Evolutionary conservation across 2,797 vertebrate species (phyloP).

Genomic region (Uromys caudimaculatus): DNA sequence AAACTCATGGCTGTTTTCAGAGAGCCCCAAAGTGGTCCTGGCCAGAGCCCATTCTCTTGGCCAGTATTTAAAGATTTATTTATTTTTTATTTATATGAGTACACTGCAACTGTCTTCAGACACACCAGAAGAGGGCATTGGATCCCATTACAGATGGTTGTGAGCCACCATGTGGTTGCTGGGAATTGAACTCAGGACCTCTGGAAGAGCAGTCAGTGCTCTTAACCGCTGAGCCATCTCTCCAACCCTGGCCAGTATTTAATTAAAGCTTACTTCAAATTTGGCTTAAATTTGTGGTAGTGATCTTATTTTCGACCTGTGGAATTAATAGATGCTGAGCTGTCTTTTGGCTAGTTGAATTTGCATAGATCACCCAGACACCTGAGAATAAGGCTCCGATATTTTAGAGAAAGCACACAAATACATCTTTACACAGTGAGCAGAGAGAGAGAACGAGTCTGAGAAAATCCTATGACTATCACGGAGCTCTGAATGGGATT

Average conservation of each 20-base stretch:
- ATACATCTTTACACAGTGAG: not conserved
- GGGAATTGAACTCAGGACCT: too few species aligned
- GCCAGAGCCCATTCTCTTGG: not conserved
- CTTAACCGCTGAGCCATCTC: too few species aligned
- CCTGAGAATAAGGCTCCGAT: not conserved
- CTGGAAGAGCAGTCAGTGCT: too few species aligned
- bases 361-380: not conserved
- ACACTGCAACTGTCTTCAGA: too few species aligned
- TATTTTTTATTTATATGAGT: too few species aligned
- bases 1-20: not conserved
- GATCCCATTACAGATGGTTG: too few species aligned
- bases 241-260: not conserved
- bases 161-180: too few species aligned
- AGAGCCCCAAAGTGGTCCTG: not conserved
- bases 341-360: not conserved
- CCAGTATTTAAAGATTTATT: not conserved
- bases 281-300: not conserved
- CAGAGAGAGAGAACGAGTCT: not conserved
- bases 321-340: not conserved
- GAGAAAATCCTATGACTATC: not conserved
- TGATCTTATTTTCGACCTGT: not conserved
- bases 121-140: too few species aligned
- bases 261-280: not conserved
- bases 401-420: not conserved
- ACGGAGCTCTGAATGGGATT: not conserved